Conservation (phyloP, 2,797 vertebrate species). For the Semaprochilodus insignis region DNA sequence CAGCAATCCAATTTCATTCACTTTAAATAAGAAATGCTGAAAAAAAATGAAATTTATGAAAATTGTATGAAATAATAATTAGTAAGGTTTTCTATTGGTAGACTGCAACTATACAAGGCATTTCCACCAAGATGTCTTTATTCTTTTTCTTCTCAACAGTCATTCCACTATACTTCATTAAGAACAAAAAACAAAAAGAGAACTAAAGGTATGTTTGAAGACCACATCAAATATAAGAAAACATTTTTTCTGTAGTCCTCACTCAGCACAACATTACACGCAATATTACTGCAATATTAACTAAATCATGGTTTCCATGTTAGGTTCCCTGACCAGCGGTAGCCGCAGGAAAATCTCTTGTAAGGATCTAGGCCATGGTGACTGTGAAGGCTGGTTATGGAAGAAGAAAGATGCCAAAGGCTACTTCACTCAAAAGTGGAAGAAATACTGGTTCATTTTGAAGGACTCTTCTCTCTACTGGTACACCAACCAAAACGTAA, state of each 20-base stretch:
- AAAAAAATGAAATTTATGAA: not conserved
- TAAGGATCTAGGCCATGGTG: slow-evolving; percentile 82
- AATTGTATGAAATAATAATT: not conserved
- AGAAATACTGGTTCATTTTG: slow-evolving; percentile 86
- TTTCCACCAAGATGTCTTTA: not conserved
- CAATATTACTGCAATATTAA: not conserved
- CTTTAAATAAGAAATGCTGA: not conserved
- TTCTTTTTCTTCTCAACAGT: slow-evolving; percentile 63
- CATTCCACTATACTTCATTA: slow-evolving; percentile 83
- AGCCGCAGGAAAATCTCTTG: slow-evolving; percentile 80
- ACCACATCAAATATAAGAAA: not conserved
- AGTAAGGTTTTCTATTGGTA: not conserved
- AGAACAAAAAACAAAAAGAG: slow-evolving; percentile 84
- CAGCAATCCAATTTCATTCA: not conserved
- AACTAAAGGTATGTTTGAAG: slow-evolving; percentile 77
- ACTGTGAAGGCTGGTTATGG: slow-evolving; percentile 85
- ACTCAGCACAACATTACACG: not conserved
- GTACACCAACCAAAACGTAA: slow-evolving; percentile 87
- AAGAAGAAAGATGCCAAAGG: slow-evolving; percentile 84
- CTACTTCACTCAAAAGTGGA: slow-evolving; percentile 86
- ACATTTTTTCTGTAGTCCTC: no score
- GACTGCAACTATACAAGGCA: not conserved
- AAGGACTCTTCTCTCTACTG: slow-evolving; percentile 85
- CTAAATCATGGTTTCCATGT: not conserved
- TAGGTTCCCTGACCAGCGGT: slow-evolving; percentile 76